phyloP scores from a whole-genome alignment of 2,888 invertebrate species.

The Griposia aprilina region DNA sequence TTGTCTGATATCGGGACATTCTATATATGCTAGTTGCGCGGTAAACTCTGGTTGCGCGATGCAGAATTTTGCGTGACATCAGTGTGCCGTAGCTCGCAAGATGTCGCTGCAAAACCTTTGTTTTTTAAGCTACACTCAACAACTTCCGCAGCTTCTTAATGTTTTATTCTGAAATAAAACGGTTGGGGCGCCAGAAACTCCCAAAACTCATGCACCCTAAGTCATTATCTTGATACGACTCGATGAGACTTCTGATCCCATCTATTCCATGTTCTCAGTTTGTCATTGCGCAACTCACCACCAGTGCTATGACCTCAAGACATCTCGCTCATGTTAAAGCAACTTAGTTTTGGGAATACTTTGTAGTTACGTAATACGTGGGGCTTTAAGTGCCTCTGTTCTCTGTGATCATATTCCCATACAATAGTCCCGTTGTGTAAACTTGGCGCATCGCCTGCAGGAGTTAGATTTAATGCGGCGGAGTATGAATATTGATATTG shows the following conservation, averaged over 20 bases:
- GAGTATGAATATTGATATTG: constrained; percentile 46
- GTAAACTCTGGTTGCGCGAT: no score
- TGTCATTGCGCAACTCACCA: constrained; percentile 57
- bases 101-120: background rate
- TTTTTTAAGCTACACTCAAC: background rate
- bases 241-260: constrained; percentile 31
- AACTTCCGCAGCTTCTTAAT: background rate
- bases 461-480: constrained; percentile 18
- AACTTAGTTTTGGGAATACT: constrained; percentile 57
- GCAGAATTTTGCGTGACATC: no score
- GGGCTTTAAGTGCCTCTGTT: constrained; percentile 30
- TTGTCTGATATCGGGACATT: no score
- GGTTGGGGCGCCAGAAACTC: background rate
- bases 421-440: constrained; percentile 39
- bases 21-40: no score
- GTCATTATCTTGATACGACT: background rate
- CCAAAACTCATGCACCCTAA: background rate
- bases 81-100: no score
- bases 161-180: background rate
- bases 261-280: constrained; percentile 23
- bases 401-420: constrained; percentile 32
- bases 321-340: constrained; percentile 49
- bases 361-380: constrained; percentile 45
- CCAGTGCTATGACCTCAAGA: constrained; percentile 62
- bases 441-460: constrained; percentile 31